phyloP scores from a whole-genome alignment of 2,113 vertebrate genomes.

The Motacilla tschutschensis region DNA sequence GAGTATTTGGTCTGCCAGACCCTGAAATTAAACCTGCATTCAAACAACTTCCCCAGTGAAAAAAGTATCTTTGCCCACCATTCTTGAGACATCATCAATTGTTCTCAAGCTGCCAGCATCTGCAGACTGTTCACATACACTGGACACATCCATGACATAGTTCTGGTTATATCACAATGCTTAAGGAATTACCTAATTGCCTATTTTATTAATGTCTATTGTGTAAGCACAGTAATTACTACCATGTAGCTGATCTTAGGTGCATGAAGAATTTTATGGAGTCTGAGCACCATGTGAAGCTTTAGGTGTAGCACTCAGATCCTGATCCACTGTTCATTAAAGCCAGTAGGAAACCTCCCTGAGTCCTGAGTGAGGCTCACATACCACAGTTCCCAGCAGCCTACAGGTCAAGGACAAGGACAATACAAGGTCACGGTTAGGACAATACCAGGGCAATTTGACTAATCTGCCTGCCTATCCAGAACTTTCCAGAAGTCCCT shows the following conservation, averaged over 20 bases:
- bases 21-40: neutral
- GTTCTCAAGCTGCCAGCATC: neutral
- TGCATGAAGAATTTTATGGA: neutral
- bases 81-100: neutral
- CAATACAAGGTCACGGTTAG: neutral
- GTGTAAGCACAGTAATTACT: neutral
- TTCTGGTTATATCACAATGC: neutral
- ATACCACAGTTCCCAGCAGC: neutral
- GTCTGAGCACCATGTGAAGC: neutral
- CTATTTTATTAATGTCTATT: neutral
- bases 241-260: neutral
- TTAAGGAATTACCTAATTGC: conserved; percentile 3
- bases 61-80: neutral
- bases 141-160: neutral
- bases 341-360: neutral
- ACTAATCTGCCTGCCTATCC: neutral
- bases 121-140: neutral
- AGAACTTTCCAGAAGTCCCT: neutral
- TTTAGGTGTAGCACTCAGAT: neutral
- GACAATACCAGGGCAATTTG: neutral
- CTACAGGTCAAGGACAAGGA: neutral
- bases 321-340: neutral
- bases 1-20: neutral
- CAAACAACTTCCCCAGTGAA: neutral
- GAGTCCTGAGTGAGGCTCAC: neutral